Percentiles rank a stretch among this genome's conserved stretches.
Evolutionary conservation across 2,797 vertebrate genomes (phyloP).

Genomic region (Molossus alvarezi): DNA sequence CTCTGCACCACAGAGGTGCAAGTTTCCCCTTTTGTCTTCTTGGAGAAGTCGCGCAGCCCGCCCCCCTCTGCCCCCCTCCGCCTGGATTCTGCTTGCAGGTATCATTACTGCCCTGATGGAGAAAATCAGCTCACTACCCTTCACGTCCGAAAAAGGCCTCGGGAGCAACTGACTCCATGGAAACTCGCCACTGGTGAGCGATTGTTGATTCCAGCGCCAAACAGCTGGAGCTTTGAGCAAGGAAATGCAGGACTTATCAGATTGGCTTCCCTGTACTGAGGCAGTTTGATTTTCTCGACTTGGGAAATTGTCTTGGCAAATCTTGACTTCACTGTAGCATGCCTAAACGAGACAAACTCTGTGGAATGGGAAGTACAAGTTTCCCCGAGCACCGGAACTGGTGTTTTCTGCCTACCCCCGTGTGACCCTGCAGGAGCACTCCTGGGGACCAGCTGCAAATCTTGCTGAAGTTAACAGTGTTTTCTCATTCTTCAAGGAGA

Average conservation of each 20-base stretch:
- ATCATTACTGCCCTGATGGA: neutral
- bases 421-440: neutral
- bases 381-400: neutral
- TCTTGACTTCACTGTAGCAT: conserved; percentile 17
- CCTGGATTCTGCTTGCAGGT: conserved; percentile 20
- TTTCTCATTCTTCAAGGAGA: conserved; percentile 53
- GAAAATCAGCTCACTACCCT: conserved; percentile 20
- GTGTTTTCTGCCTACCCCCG: neutral
- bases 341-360: neutral
- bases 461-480: neutral
- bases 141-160: conserved; percentile 29
- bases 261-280: neutral
- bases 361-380: neutral
- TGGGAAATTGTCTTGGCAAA: conserved; percentile 31
- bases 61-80: too few species aligned
- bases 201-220: conserved; percentile 24
- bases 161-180: neutral
- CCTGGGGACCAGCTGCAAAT: neutral
- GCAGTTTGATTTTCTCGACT: conserved; percentile 38
- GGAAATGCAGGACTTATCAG: conserved; percentile 36
- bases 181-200: neutral
- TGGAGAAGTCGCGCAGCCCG: neutral
- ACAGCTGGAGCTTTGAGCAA: neutral
- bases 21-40: conserved; percentile 51
- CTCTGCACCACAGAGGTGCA: neutral